Percentiles rank a stretch among this genome's conserved stretches.
phyloP scores from a whole-genome alignment of 2,888 invertebrate species.

The Nipponacmea schrenckii region DNA sequence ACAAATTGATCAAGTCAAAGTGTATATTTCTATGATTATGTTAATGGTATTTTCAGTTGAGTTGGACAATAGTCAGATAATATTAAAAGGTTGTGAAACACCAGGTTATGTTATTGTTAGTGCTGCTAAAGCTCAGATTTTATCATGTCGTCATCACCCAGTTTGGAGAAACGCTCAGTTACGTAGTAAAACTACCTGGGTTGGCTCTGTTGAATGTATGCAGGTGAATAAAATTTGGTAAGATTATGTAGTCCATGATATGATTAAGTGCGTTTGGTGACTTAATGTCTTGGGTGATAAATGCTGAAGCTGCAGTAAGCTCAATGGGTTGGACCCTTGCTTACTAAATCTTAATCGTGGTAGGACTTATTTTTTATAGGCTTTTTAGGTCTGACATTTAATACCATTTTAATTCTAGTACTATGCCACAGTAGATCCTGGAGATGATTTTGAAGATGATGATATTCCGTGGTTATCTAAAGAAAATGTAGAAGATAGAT shows the following conservation, averaged over 20 bases:
- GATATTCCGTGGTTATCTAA: slow-evolving; percentile 94
- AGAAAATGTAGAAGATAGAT: slow-evolving; percentile 61
- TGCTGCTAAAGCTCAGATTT: slow-evolving; percentile 93
- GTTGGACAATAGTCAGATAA: slow-evolving; percentile 87
- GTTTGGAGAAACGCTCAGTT: slow-evolving; percentile 87
- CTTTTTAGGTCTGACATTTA: too few relatives aligned
- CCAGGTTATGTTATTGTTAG: slow-evolving; percentile 96
- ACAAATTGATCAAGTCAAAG: too few relatives aligned
- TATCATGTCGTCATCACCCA: slow-evolving; percentile 88
- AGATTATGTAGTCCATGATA: too few relatives aligned
- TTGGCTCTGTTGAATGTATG: slow-evolving; percentile 94
- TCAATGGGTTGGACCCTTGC: too few relatives aligned
- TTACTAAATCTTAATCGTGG: too few relatives aligned
- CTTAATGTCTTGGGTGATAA: too few relatives aligned
- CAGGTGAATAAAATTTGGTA: slow-evolving; percentile 72
- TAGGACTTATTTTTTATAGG: too few relatives aligned
- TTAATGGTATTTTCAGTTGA: slow-evolving; percentile 72
- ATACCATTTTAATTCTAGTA: slow-evolving; percentile 71
- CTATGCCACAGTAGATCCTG: slow-evolving; percentile 90
- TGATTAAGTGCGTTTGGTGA: too few relatives aligned
- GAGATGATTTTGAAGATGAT: slow-evolving; percentile 73
- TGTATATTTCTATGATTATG: too few relatives aligned
- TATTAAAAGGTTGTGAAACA: slow-evolving; percentile 95
- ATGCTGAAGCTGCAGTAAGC: too few relatives aligned
- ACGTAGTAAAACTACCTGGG: slow-evolving; percentile 95